Percentiles rank a stretch among this genome's conserved stretches.
Evolutionary conservation across 2,888 invertebrate genomes (phyloP).

Genomic region (Phania funesta): DNA sequence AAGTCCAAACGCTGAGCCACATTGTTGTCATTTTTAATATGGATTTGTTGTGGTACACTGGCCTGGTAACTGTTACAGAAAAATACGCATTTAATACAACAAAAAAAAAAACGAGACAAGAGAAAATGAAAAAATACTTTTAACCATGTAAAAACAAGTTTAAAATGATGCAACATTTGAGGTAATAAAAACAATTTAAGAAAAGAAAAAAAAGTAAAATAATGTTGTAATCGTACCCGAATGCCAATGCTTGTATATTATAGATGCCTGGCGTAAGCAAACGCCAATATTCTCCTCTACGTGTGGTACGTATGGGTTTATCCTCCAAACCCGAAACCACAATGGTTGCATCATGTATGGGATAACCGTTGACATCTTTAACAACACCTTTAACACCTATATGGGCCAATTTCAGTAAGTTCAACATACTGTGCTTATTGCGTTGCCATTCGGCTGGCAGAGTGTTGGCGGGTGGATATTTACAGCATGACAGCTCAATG

Average conservation of each 20-base stretch:
- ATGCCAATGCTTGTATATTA: conserved; percentile 86
- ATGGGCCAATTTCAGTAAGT: conserved; percentile 91
- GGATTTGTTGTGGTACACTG: conserved; percentile 78
- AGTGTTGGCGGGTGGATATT: conserved; percentile 89
- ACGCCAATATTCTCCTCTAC: conserved; percentile 96
- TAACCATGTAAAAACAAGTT: conserved; percentile 44
- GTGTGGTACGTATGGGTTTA: conserved; percentile 89
- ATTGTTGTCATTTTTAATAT: conserved; percentile 78
- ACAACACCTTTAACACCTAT: conserved; percentile 84
- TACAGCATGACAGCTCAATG: conserved; percentile 97
- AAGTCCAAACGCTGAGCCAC: conserved; percentile 79
- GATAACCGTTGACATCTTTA: conserved; percentile 79
- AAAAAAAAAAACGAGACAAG: conserved; percentile 42
- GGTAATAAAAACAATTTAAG: conserved; percentile 10
- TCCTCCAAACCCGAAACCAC: conserved; percentile 87
- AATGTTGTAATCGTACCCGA: conserved; percentile 83
- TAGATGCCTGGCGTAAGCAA: conserved; percentile 94
- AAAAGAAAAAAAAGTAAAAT: conserved; percentile 2
- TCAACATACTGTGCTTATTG: conserved; percentile 92
- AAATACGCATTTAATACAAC: neutral
- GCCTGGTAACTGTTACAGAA: conserved; percentile 81
- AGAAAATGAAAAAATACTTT: conserved; percentile 24
- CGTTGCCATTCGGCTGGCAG: conserved; percentile 90
- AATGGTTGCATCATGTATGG: conserved; percentile 85
- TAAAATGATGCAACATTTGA: conserved; percentile 44